Evolutionary conservation across 2,888 invertebrate species (phyloP), one percentile per base, ranked within the genome.

Genomic region (Caenorhabditis sulstoni): DNA sequence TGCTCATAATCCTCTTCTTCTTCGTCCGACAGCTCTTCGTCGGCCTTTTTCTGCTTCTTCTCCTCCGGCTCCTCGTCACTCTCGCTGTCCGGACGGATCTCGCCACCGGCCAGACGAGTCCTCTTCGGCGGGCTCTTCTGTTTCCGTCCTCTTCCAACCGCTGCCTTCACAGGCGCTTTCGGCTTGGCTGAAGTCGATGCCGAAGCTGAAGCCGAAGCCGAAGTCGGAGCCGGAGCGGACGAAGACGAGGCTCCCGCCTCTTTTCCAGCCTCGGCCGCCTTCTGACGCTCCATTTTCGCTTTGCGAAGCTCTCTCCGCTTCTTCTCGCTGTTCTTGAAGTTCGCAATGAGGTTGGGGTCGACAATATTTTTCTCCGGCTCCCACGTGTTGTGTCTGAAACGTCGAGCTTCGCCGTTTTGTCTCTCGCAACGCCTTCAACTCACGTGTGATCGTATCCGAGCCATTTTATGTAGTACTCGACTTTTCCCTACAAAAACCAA

Each of bases 71-170:
- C 71, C 22, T 78, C 77, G 29, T 71, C 77, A 18, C 61, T 47
- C 20, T 71, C 77, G 61, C 79, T 79, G 44, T 82, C 82, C 16
- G 76, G 74, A 23, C 82, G 74, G 9, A 82, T 78, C 0, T 77
- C 74, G 35, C 82, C 82, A 4, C 82, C 82, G 2, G 82, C 82
- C 11, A 82, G 47, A 39, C 82, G 47, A 14, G 58, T 62, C 9
- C 67, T 23, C 47, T 65, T 73, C 52, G 55, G 55, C 2, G 78
- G 61, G 9, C 61, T 18, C 12, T 44, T 64, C 35, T 16, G 35
- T 11, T 2, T 3, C 37, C 22, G 9, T 41, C 41, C 57, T n/a
- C 37, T 18, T 22, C 37, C 29, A 7, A 22, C 20, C 22, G 12
- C 22, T 20, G 49, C 22, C 49, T 20, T 22, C 49, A 9, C 49